Evolutionary conservation across 2,888 invertebrate species (phyloP).

Genomic region (Drosophila phalerata): DNA sequence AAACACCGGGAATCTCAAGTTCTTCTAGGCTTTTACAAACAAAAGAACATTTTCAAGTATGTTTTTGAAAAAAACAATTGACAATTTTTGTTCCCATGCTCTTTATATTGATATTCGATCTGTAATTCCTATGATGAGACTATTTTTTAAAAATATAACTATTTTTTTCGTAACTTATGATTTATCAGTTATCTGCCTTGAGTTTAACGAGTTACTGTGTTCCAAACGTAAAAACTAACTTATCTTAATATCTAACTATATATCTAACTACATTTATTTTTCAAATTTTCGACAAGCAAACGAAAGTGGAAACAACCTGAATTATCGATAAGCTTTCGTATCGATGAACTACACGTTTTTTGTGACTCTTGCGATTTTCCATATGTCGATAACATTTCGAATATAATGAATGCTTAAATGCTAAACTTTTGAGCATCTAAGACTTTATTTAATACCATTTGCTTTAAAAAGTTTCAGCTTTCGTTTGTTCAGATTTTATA

Average conservation of each 20-base stretch:
- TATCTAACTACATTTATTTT: slow-evolving; percentile 36
- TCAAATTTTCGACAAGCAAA: slow-evolving; percentile 51
- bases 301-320: slow-evolving; percentile 52
- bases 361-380: slow-evolving; percentile 59
- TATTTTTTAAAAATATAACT: slow-evolving; percentile 9
- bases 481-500: slow-evolving; percentile 48
- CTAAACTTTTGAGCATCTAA: slow-evolving; percentile 48
- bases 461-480: slow-evolving; percentile 45
- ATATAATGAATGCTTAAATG: slow-evolving; percentile 55
- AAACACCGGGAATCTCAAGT: slow-evolving; percentile 54
- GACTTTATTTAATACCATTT: slow-evolving; percentile 43
- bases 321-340: slow-evolving; percentile 16
- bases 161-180: slow-evolving; percentile 54
- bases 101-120: slow-evolving; percentile 57
- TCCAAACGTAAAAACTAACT: slow-evolving; percentile 51
- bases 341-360: slow-evolving; percentile 29
- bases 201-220: slow-evolving; percentile 62
- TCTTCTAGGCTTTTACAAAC: slow-evolving; percentile 86
- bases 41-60: slow-evolving; percentile 81
- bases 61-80: slow-evolving; percentile 56
- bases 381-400: slow-evolving; percentile 54
- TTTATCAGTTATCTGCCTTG: slow-evolving; percentile 66
- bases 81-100: slow-evolving; percentile 56
- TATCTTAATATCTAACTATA: slow-evolving; percentile 36
- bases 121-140: slow-evolving; percentile 50